Evolutionary conservation across 2,888 invertebrate genomes (phyloP).

Genomic region (Anticlea derivata): DNA sequence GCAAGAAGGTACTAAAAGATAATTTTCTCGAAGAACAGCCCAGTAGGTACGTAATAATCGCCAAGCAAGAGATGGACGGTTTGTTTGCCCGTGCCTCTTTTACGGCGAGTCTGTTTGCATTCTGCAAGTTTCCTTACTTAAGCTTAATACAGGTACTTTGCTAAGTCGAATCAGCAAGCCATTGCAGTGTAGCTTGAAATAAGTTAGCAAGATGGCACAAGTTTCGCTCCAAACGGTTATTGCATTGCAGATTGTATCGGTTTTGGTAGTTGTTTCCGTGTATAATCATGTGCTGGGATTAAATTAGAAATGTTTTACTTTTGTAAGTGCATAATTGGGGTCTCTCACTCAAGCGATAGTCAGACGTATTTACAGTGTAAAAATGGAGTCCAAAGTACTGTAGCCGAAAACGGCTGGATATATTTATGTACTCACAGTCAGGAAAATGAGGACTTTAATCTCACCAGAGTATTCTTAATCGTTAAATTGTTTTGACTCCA

Average conservation of each 20-base stretch:
- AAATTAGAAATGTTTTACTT: conserved; percentile 16
- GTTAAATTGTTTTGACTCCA: too few species aligned
- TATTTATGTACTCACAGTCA: too few species aligned
- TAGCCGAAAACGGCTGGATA: too few species aligned
- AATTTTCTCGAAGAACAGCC: too few species aligned
- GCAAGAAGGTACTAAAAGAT: too few species aligned
- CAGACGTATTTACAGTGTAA: too few species aligned
- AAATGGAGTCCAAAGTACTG: too few species aligned
- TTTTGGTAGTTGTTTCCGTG: conserved; percentile 9
- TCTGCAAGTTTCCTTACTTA: conserved; percentile 2
- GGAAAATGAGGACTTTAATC: too few species aligned
- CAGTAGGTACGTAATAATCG: too few species aligned
- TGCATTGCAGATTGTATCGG: conserved; percentile 20
- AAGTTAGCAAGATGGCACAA: conserved; percentile 19
- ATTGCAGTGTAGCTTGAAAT: conserved; percentile 11
- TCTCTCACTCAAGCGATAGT: background rate
- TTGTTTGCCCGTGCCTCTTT: too few species aligned
- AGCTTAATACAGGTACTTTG: conserved; percentile 4
- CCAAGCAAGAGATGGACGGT: too few species aligned
- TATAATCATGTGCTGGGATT: conserved; percentile 16
- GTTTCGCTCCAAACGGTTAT: conserved; percentile 21
- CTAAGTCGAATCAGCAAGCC: conserved; percentile 14
- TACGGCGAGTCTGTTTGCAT: background rate
- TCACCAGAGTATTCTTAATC: too few species aligned
- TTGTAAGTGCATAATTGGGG: background rate